Evolutionary conservation across 2,888 invertebrate genomes (phyloP).

Genomic region (Mythimna vitellina): DNA sequence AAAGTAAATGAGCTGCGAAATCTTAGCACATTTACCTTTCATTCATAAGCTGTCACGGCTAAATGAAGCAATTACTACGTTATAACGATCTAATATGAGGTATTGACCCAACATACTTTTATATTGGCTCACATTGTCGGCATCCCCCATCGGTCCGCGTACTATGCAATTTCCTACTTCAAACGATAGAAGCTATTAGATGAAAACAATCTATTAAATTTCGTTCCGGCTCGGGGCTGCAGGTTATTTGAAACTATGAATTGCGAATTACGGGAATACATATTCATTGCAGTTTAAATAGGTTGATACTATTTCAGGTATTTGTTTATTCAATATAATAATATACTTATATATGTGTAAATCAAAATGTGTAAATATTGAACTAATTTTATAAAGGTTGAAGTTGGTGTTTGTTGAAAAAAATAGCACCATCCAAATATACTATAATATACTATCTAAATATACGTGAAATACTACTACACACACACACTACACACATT

Average conservation of each 20-base stretch:
- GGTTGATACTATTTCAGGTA: not conserved
- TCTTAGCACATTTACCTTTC: slow-evolving; percentile 39
- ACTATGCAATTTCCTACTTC: slow-evolving; percentile 71
- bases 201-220: slow-evolving; percentile 71
- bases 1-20: slow-evolving; percentile 47
- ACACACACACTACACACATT: too few species aligned
- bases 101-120: slow-evolving; percentile 32
- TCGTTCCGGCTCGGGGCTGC: slow-evolving; percentile 54
- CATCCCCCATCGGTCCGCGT: slow-evolving; percentile 53
- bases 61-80: slow-evolving; percentile 60
- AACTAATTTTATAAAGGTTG: not conserved
- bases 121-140: slow-evolving; percentile 43
- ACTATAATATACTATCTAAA: too few species aligned
- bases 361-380: not conserved
- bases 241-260: slow-evolving; percentile 49
- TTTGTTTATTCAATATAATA: not conserved
- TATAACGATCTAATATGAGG: slow-evolving; percentile 40
- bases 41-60: slow-evolving; percentile 43
- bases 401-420: too few species aligned
- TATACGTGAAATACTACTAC: too few species aligned
- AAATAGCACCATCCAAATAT: too few species aligned
- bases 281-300: slow-evolving; percentile 15
- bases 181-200: slow-evolving; percentile 67
- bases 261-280: slow-evolving; percentile 30
- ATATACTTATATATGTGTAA: not conserved